Evolutionary conservation across 2,113 vertebrate genomes (phyloP).

Genomic region (Todiramphus chloris): DNA sequence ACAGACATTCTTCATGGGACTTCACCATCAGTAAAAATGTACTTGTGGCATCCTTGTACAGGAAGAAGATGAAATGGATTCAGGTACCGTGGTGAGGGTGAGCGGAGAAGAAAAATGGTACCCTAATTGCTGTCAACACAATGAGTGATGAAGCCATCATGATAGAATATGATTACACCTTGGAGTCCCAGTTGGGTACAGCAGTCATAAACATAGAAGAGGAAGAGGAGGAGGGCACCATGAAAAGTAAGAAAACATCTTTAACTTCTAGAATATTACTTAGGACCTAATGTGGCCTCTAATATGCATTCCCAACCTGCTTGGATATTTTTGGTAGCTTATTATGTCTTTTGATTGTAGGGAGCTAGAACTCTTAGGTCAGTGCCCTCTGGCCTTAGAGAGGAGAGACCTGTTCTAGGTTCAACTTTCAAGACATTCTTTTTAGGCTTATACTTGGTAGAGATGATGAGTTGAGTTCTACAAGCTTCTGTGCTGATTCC

Average conservation of each 20-base stretch:
- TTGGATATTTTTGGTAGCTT: background rate
- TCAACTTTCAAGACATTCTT: background rate
- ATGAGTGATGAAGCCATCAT: slow-evolving; percentile 77
- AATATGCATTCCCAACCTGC: background rate
- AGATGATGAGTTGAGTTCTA: background rate
- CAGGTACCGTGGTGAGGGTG: slow-evolving; percentile 90
- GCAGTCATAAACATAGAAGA: slow-evolving; percentile 94
- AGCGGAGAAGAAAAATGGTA: slow-evolving; percentile 78
- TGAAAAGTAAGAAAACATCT: slow-evolving; percentile 84
- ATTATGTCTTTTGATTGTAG: background rate
- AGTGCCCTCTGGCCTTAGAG: background rate
- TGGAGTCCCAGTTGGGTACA: slow-evolving; percentile 88
- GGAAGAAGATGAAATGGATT: slow-evolving; percentile 92
- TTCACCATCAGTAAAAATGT: background rate
- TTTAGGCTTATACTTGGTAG: background rate
- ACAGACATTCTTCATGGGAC: background rate
- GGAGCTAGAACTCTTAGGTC: background rate
- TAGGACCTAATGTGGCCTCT: background rate
- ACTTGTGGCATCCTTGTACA: slow-evolving; percentile 20
- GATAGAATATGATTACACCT: slow-evolving; percentile 83
- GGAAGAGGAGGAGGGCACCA: slow-evolving; percentile 90
- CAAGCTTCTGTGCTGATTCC: background rate
- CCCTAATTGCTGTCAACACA: slow-evolving; percentile 82
- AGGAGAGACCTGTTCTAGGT: background rate
- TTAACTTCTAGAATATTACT: background rate